Base-by-base conservation (phyloP, 2,113 vertebrate species). In the Ameiurus melas region DNA sequence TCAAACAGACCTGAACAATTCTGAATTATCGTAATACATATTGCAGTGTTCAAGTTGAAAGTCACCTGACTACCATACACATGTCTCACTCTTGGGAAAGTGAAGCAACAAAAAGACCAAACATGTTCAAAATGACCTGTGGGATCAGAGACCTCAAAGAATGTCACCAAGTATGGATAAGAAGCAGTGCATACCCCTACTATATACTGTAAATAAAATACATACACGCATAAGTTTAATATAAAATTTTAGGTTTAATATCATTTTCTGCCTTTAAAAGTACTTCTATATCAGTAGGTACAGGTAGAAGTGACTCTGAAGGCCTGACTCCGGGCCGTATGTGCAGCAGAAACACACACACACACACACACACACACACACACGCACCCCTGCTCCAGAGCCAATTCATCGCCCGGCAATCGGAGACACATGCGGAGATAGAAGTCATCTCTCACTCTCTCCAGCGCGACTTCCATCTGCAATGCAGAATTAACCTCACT, bases 401-500 rank as follows among this genome's bases (percentile, higher is more conserved):
- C 84, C 86, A 87, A 91, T 91, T 85, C 88, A 91, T 91, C 86
- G 88, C 78, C 86, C 30, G 55, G 66, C 83, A 87, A 88, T 88
- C 43, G 73, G 88, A 91, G 86, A 91, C 90, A 88, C 88, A 79
- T 30, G 88, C 83, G 27, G 86, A 91, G 83, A 91, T 89, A 58
- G 88, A 90, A 86, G 85, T 88, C 88, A 89, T 91, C 89, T 88
- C 84, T 91, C 91, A 89, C 83, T 88, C 88, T 86, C 68, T 87
- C 85, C 55, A 85, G 81, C 7, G 12, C 83, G n/a, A 17, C 92
- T 94, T 94, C 92, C 93, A 93, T 94, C 93, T 92, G 92, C 92
- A 92, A 92, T 94, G 92, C 93, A 94, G 93, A 94, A 94, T 93
- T 93, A 94, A 93, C 92, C 91, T 73, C 71, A 83, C 83, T 93